Percentiles rank a stretch among this genome's conserved stretches.
Evolutionary conservation across 2,888 invertebrate genomes (phyloP).

Genomic region (Erannis defoliaria): DNA sequence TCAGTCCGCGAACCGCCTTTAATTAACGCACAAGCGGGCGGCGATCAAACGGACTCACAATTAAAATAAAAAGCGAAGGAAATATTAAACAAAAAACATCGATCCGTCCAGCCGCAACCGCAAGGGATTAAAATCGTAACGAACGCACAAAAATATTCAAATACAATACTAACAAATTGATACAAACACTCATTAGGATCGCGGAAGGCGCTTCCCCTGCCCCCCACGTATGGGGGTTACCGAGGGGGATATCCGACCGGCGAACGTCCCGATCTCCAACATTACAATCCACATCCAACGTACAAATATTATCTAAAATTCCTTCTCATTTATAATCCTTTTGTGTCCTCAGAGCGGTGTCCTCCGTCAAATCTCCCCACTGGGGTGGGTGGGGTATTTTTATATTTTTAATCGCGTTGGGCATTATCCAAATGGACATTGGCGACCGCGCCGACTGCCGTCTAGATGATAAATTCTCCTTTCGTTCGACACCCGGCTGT

Average conservation of each 20-base stretch:
- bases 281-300: slow-evolving; percentile 86
- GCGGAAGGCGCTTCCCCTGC: slow-evolving; percentile 69
- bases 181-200: slow-evolving; percentile 86
- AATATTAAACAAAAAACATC: slow-evolving; percentile 79
- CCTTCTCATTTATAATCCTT: slow-evolving; percentile 88
- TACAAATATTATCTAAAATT: slow-evolving; percentile 87
- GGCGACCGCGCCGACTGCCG: slow-evolving; percentile 82
- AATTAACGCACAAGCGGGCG: slow-evolving; percentile 73
- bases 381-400: slow-evolving; percentile 78
- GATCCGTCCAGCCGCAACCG: slow-evolving; percentile 75
- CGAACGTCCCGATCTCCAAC: slow-evolving; percentile 72
- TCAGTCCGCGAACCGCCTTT: slow-evolving; percentile 64
- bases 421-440: slow-evolving; percentile 87
- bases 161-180: slow-evolving; percentile 87
- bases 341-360: slow-evolving; percentile 86
- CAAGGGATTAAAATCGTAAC: slow-evolving; percentile 85
- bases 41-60: slow-evolving; percentile 72
- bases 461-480: slow-evolving; percentile 86
- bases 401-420: slow-evolving; percentile 87
- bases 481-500: slow-evolving; percentile 84
- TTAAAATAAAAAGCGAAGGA: slow-evolving; percentile 63
- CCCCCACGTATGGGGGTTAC: slow-evolving; percentile 42
- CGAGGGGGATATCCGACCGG: slow-evolving; percentile 50
- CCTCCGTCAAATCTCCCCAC: slow-evolving; percentile 80
- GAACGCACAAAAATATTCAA: slow-evolving; percentile 85